Evolutionary conservation across 2,113 vertebrate genomes (phyloP).

Genomic region (Sylvilagus bachmani): DNA sequence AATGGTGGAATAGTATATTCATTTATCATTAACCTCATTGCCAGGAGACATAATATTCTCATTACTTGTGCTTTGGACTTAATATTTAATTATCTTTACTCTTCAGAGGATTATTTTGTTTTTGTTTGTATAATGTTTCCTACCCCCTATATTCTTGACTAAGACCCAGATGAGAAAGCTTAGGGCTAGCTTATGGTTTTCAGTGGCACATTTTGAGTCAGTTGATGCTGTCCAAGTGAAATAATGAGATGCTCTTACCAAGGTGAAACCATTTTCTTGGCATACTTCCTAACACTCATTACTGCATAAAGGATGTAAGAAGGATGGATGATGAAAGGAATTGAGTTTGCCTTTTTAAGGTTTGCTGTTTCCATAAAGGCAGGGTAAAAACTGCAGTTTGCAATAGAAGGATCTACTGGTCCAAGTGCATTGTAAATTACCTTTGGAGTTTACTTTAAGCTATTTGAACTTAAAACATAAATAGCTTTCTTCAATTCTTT

Average conservation of each 20-base stretch:
- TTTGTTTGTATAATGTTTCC: constrained; percentile 1
- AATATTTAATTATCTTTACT: constrained; percentile 5
- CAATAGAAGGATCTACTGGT: not conserved
- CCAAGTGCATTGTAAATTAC: not conserved
- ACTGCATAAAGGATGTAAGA: not conserved
- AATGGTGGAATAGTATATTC: not conserved
- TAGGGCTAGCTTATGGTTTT: not conserved
- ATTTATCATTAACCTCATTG: not conserved
- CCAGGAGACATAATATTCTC: not conserved
- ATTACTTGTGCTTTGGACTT: not conserved
- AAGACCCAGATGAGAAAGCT: not conserved
- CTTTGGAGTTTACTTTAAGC: constrained; percentile 10
- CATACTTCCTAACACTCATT: not conserved
- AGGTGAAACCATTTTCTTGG: not conserved
- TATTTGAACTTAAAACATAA: not conserved
- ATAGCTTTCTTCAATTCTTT: not conserved
- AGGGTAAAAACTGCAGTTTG: not conserved
- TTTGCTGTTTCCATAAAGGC: not conserved
- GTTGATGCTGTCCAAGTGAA: not conserved
- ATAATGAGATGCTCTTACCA: not conserved
- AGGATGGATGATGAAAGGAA: not conserved
- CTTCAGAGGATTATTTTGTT: not conserved
- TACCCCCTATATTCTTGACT: not conserved
- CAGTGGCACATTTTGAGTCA: not conserved
- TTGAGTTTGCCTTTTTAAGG: not conserved